These are phyloP conservation scores for Cynopterus brachyotis DNA, from an alignment of 2,113 vertebrate species.

Conservation along the genomic window DNA sequence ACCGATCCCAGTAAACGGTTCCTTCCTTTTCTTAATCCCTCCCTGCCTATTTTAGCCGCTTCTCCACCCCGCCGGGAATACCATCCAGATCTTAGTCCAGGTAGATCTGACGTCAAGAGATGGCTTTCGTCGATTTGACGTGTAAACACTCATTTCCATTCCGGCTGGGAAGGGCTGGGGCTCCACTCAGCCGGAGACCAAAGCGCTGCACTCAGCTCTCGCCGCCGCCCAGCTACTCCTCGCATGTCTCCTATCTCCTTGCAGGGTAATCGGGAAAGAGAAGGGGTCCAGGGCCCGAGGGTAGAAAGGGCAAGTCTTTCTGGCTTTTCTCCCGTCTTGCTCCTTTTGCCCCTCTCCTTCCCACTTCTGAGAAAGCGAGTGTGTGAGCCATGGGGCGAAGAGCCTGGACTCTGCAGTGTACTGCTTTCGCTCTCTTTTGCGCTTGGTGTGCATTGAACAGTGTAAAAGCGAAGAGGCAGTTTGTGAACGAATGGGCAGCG, in stretches of 20 bases:
- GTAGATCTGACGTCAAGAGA: conserved; percentile 95
- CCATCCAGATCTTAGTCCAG: conserved; percentile 85
- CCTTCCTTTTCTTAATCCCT: conserved; percentile 62
- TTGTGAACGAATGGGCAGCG: conserved; percentile 98
- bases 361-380: conserved; percentile 60
- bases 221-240: conserved; percentile 53
- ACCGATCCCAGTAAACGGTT: conserved; percentile 38
- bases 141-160: conserved; percentile 88
- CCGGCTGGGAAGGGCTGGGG: conserved; percentile 79
- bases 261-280: not conserved
- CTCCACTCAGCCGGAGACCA: conserved; percentile 63
- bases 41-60: conserved; percentile 68
- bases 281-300: conserved; percentile 3
- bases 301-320: not conserved
- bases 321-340: not conserved
- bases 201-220: conserved; percentile 59
- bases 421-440: conserved; percentile 82
- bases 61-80: conserved; percentile 81
- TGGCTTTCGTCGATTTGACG: conserved; percentile 93
- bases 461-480: conserved; percentile 86
- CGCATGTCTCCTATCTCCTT: conserved; percentile 57
- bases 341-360: not conserved
- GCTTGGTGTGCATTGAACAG: conserved; percentile 71
- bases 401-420: conserved; percentile 80
- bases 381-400: conserved; percentile 86